Base-by-base conservation (phyloP, 2,888 invertebrate genomes). In the Lasioglossum figueresi region DNA sequence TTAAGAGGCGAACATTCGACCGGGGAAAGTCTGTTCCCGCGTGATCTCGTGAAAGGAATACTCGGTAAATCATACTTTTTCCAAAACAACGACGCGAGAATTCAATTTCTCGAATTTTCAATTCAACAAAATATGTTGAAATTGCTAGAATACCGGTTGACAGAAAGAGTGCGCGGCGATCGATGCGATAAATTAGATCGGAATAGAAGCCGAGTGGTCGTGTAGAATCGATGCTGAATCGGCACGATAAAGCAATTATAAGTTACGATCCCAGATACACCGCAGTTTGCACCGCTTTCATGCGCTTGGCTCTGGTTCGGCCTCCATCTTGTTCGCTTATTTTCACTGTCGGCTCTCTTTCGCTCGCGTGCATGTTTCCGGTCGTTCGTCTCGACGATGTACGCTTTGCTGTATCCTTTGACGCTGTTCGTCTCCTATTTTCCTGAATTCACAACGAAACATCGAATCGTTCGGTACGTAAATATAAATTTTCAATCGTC, bases 281-380 rank as follows among this genome's bases (percentile, higher is more conserved):
- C 80, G 80, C 80, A 83, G 79, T 79, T 86, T 82, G 86, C 87
- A 87, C 77, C 66, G 86, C 86, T 87, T 85, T 82, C 77, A 78
- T 80, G 70, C 76, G 79, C 82, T 85, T 77, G 48, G 75, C 75
- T 72, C 68, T 82, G 71, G 71, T 72, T 76, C 76, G 40, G 78
- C 48, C 77, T 73, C 43, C 45, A 71, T 59, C 52, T 71, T 68
- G 71, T 71, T 76, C n/a, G 77, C 82, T 86, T 85, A 82, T 79
- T 78, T 85, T 82, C 79, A 31, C 48, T 79, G 70, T 76, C 82
- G 82, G 86, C 86, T 80, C 82, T 70, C 80, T 82, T 78, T 73
- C 73, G 78, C 74, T 86, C 81, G 79, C 59, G 63, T 40, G 85
- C 86, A 87, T 82, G 86, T 40, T 56, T 56, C 59, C 43, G 40